A percentile compares a stretch with the other conserved stretches of the same genome.
Conservation (phyloP, 37 sponge, comb jelly and placozoan species). For the Halichondria panicea region DNA sequence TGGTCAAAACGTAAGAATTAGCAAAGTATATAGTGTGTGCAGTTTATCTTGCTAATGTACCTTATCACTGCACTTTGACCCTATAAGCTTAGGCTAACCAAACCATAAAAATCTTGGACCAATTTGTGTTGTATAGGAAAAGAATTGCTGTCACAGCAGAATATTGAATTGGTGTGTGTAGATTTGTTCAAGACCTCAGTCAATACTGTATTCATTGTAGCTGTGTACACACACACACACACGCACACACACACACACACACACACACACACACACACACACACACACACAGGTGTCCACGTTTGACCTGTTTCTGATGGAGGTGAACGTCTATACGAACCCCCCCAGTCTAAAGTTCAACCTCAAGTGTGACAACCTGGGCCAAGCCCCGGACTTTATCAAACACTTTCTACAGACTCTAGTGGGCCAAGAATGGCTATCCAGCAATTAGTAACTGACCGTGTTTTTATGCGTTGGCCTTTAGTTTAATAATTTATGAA, state of each 20-base stretch:
- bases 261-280: slow-evolving; percentile 5
- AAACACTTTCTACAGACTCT: slow-evolving; percentile 60
- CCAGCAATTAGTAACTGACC: background rate
- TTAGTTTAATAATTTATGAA: too few relatives aligned
- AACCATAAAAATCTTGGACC: background rate
- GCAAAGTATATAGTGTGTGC: background rate
- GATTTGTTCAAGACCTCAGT: too few relatives aligned
- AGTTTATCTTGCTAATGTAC: background rate
- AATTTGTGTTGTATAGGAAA: background rate
- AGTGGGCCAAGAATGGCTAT: slow-evolving; percentile 29
- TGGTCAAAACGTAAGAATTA: slow-evolving; percentile 77
- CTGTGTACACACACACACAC: background rate
- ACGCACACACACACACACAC: slow-evolving; percentile 3
- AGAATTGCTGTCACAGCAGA: too few relatives aligned
- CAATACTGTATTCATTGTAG: too few relatives aligned
- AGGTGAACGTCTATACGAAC: slow-evolving; percentile 36
- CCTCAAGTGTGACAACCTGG: slow-evolving; percentile 58
- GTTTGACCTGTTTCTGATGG: slow-evolving; percentile 50
- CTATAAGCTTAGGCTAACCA: background rate
- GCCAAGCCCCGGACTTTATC: slow-evolving; percentile 34
- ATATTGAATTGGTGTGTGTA: too few relatives aligned
- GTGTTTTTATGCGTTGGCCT: too few relatives aligned
- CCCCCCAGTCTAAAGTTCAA: slow-evolving; percentile 13
- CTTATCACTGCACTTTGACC: too few relatives aligned
- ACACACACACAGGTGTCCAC: slow-evolving; percentile 64